A percentile compares a stretch with the other conserved stretches of the same genome.
Evolutionary conservation across 1,140 invertebrate species (phyloP).

Genomic region (Trachymyrmex septentrionalis): DNA sequence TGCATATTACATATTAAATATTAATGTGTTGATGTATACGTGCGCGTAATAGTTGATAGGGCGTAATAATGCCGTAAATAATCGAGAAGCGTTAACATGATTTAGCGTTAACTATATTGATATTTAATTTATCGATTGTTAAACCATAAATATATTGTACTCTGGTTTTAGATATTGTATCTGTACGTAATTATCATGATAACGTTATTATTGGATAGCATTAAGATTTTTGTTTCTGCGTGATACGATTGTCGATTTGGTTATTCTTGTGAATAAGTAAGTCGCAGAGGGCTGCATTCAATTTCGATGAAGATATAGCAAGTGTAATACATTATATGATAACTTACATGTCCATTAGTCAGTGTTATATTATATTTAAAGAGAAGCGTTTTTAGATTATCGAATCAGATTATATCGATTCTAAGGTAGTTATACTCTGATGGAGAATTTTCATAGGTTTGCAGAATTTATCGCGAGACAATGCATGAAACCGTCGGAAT

Average conservation of each 20-base stretch:
- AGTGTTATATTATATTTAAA: slow-evolving; percentile 38
- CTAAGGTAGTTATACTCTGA: slow-evolving; percentile 10
- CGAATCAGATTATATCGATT: slow-evolving; percentile 35
- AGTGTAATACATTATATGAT: slow-evolving; percentile 26
- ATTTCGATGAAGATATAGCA: slow-evolving; percentile 16
- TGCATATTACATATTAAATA: slow-evolving; percentile 52
- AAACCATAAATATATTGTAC: slow-evolving; percentile 38
- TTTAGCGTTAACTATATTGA: slow-evolving; percentile 61
- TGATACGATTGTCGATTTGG: background rate
- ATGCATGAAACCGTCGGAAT: background rate
- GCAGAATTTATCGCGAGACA: background rate
- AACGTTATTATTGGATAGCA: background rate
- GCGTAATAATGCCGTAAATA: slow-evolving; percentile 37
- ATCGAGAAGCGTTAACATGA: slow-evolving; percentile 42
- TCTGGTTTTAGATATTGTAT: slow-evolving; percentile 29
- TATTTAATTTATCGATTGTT: slow-evolving; percentile 58
- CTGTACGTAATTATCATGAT: slow-evolving; percentile 15
- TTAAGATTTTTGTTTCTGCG: slow-evolving; percentile 2
- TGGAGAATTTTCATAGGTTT: background rate
- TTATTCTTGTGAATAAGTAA: slow-evolving; percentile 26
- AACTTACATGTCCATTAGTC: slow-evolving; percentile 46
- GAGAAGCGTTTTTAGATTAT: slow-evolving; percentile 17
- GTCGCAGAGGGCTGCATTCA: slow-evolving; percentile 12
- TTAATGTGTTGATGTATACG: slow-evolving; percentile 64
- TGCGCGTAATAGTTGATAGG: slow-evolving; percentile 37